phyloP scores from a whole-genome alignment of 1,140 invertebrate species.

The Phenacoccus solenopsis region DNA sequence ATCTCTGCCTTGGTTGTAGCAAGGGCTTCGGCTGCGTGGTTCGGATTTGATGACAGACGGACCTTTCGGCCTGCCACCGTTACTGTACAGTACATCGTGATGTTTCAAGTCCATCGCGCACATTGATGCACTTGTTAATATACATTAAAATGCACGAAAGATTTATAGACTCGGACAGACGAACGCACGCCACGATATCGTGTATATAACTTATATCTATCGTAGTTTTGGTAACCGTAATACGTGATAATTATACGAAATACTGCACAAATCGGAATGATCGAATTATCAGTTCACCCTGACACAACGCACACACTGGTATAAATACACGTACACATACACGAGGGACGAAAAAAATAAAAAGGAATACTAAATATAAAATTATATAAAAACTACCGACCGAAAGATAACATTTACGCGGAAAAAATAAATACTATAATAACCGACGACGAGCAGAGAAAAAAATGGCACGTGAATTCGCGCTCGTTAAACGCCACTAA shows the following conservation, averaged over 20 bases:
- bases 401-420: not conserved
- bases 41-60: conserved; percentile 9
- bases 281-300: not conserved
- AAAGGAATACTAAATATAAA: not conserved
- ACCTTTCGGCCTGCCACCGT: not conserved
- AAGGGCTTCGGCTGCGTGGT: not conserved
- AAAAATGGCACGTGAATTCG: conserved; percentile 11
- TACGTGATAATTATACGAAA: not conserved
- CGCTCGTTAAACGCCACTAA: conserved; percentile 4
- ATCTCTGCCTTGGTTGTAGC: not conserved
- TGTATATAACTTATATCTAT: not conserved
- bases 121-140: not conserved
- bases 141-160: not conserved
- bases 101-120: conserved; percentile 11
- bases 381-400: not conserved
- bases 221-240: not conserved
- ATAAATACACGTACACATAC: not conserved
- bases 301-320: not conserved
- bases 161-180: not conserved
- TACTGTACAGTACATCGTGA: not conserved
- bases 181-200: not conserved
- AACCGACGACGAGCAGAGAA: not conserved
- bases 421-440: not conserved
- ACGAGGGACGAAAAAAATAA: not conserved
- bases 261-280: not conserved